These are phyloP conservation scores for Xenotilapia leptura DNA, from an alignment of 2,113 vertebrate species.

Conservation along the genomic window DNA sequence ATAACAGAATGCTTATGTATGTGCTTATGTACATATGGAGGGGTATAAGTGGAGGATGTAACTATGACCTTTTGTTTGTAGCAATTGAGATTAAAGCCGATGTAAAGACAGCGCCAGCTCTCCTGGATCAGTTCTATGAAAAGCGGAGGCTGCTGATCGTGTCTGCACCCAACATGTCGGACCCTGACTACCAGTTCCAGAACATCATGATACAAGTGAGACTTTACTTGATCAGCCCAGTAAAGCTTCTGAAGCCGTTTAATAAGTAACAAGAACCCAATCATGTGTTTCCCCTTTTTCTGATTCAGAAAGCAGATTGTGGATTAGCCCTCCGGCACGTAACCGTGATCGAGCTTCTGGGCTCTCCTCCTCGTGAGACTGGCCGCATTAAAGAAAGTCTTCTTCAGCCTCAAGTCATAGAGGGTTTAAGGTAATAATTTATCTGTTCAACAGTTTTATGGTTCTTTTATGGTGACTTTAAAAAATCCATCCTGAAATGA, in stretches of 20 bases:
- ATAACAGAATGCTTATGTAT: neutral
- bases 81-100: slow-evolving; percentile 85
- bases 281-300: neutral
- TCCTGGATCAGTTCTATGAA: slow-evolving; percentile 91
- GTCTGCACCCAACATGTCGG: slow-evolving; percentile 79
- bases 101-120: slow-evolving; percentile 75
- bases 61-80: slow-evolving; percentile 38
- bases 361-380: slow-evolving; percentile 78
- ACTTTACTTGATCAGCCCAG: neutral
- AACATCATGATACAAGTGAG: slow-evolving; percentile 88
- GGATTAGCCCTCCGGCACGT: slow-evolving; percentile 85
- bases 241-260: neutral
- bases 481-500: neutral
- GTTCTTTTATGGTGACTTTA: neutral
- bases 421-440: slow-evolving; percentile 82
- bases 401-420: slow-evolving; percentile 76
- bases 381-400: slow-evolving; percentile 83
- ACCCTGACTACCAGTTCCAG: slow-evolving; percentile 88
- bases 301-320: slow-evolving; percentile 78
- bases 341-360: slow-evolving; percentile 85
- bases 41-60: neutral
- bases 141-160: slow-evolving; percentile 86
- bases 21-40: neutral
- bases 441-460: neutral
- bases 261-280: neutral